Evolutionary conservation across 2,797 vertebrate species (phyloP), one percentile per base, ranked within the genome.

Genomic region (Kryptopterus vitreolus): DNA sequence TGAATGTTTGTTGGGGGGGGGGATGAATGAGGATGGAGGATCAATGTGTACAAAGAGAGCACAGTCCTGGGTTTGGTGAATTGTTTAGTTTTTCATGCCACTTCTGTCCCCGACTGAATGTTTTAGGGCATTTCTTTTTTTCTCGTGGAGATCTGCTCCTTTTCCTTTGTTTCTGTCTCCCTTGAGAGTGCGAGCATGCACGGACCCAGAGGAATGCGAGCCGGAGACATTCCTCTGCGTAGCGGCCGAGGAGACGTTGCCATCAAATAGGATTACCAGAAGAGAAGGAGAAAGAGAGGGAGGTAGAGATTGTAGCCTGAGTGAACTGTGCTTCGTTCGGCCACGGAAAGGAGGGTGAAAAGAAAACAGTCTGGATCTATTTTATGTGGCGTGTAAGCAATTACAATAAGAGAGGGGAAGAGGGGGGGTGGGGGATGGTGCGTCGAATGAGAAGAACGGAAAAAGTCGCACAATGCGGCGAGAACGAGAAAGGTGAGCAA

Each of bases 231-330:
- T 93, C 92, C 88, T 89, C 74, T 57, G 81, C 78, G 85, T 90
- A 91, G 88, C 86, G 89, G 88, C 91, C 83, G 84, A 88, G 90
- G 90, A 92, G 89, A 90, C 88, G 90, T 91, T 77, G 74, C 85
- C 91, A 91, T 92, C 92, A 93, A 91, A 93, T 91, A 89, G 91
- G 92, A 93, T 93, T 93, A 94, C 83, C 91, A 92, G 92, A 90
- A 73, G 82, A 81, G 82, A 3, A 86, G 82, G 79, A 81, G 63
- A 55, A 33, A 4, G 48, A 61, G 76, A 81, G 85, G 84, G 66
- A 55, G 22, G 33, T 48, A 62, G 24, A 43, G 38, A 43, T 24
- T 52, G 74, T 68, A 72, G 77, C 82, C 84, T 89, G 79, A 78
- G 70, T 81, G 82, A 80, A 78, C 33, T 22, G 69, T 83, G 88